A percentile compares a stretch with the other conserved stretches of the same genome.
Conservation (phyloP, 1,140 invertebrate genomes). For the Bombus breviceps region DNA sequence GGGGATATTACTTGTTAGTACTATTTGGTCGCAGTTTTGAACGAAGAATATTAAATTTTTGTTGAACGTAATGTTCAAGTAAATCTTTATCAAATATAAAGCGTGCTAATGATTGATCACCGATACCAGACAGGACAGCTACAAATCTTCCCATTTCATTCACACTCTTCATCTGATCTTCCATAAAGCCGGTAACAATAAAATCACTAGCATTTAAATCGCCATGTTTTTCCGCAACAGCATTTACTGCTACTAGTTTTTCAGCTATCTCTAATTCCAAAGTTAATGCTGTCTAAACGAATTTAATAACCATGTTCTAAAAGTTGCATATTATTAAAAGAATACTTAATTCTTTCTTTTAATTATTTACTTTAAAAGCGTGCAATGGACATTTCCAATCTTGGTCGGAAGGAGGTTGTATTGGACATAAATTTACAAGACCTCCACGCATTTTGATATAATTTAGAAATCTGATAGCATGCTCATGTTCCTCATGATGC, state of each 20-base stretch:
- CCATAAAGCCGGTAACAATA: slow-evolving; percentile 73
- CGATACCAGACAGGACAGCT: slow-evolving; percentile 73
- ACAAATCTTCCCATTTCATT: slow-evolving; percentile 74
- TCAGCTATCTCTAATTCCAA: slow-evolving; percentile 71
- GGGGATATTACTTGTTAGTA: background rate
- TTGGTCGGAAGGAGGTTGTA: slow-evolving; percentile 68
- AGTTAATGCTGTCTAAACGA: slow-evolving; percentile 68
- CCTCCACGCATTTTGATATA: slow-evolving; percentile 76
- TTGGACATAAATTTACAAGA: slow-evolving; percentile 62
- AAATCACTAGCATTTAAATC: slow-evolving; percentile 76
- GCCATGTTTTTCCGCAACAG: slow-evolving; percentile 67
- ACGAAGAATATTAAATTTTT: slow-evolving; percentile 66
- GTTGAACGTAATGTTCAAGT: slow-evolving; percentile 62
- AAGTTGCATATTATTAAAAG: background rate
- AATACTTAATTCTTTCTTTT: slow-evolving; percentile 5
- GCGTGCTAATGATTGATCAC: slow-evolving; percentile 70
- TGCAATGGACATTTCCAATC: slow-evolving; percentile 77
- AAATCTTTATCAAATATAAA: slow-evolving; percentile 77
- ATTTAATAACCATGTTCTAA: background rate
- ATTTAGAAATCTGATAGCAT: slow-evolving; percentile 71
- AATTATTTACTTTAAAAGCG: slow-evolving; percentile 73
- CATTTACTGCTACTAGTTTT: slow-evolving; percentile 66
- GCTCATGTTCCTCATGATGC: slow-evolving; percentile 75
- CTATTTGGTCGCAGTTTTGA: slow-evolving; percentile 13
- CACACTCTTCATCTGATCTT: slow-evolving; percentile 75